Evolutionary conservation across 2,888 invertebrate species (phyloP), one percentile per base, ranked within the genome.

Genomic region (Calameuta pallipes): DNA sequence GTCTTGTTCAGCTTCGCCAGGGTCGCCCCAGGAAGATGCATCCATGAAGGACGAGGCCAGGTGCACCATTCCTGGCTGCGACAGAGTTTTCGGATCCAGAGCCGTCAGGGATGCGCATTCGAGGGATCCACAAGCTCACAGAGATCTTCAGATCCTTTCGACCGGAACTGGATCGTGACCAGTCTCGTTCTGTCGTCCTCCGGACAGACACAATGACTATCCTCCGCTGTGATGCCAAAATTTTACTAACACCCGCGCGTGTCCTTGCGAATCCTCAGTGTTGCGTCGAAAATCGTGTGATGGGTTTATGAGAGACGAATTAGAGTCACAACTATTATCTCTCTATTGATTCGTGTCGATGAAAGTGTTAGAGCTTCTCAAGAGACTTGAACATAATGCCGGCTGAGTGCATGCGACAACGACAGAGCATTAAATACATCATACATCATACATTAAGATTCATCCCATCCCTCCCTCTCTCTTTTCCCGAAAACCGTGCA

Each of bases 101-200:
- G 96, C 96, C 82, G 95, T 95, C 83, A 93, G 97, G 81, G 96
- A 96, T 89, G 93, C 95, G 75, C 97, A 97, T 91, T 94, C 95
- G 80, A 87, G 91, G 36, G 91, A 91, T 81, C 91, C 89, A 1
- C 91, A 90, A 80, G 91, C 91, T 15, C 91, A 91, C 76, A 84
- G 91, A 75, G 90, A 91, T 73, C 81, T 89, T 37, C 82, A 88
- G 76, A 83, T 87, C 75, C 81, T 90, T 69, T 88, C 91, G 75
- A 79, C 76, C 74, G 87, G 83, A 80, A 88, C 85, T 83, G 87
- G 86, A 80, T 91, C 91, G 90, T 91, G 91, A 91, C 91, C 90
- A 85, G 85, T 86, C 83, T 85, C 86, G 76, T 86, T 85, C 81
- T 85, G 83, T 82, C 84, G 84, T 82, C 78, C 80, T 76, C 77